phyloP scores from a whole-genome alignment of 2,888 invertebrate species.

The Periphyllus acericola region DNA sequence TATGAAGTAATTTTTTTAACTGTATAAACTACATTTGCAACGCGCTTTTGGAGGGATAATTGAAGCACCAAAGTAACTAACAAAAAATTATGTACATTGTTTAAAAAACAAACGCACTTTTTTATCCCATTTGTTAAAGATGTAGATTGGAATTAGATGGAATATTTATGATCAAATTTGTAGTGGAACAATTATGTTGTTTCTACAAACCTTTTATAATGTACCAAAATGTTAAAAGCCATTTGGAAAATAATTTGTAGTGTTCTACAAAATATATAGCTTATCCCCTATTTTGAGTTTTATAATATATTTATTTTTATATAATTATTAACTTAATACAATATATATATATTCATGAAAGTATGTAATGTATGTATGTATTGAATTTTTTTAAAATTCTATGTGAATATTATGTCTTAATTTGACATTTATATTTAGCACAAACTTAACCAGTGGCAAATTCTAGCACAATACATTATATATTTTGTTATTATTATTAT shows the following conservation, averaged over 20 bases:
- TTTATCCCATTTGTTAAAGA: slow-evolving; percentile 18
- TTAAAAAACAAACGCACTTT: background rate
- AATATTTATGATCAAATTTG: slow-evolving; percentile 43
- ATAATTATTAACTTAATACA: slow-evolving; percentile 37
- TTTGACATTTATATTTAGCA: slow-evolving; percentile 35
- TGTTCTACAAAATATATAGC: slow-evolving; percentile 8
- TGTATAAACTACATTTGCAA: slow-evolving; percentile 5
- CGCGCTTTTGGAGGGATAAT: background rate
- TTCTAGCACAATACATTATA: slow-evolving; percentile 38
- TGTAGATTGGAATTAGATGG: background rate
- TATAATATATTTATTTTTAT: slow-evolving; percentile 53
- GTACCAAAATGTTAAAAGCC: background rate
- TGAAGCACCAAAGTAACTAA: background rate
- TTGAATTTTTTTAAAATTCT: slow-evolving; percentile 16
- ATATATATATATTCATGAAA: background rate
- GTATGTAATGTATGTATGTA: slow-evolving; percentile 30
- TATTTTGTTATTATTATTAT: slow-evolving; percentile 29
- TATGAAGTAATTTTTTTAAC: background rate
- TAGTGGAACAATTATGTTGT: background rate
- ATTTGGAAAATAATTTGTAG: background rate
- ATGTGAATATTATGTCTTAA: slow-evolving; percentile 27
- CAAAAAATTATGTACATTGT: slow-evolving; percentile 1
- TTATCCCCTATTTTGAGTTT: slow-evolving; percentile 40
- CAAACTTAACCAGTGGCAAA: slow-evolving; percentile 24
- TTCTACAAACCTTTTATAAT: slow-evolving; percentile 1